phyloP scores from a whole-genome alignment of 1,140 invertebrate species.

The Nomia melanderi region DNA sequence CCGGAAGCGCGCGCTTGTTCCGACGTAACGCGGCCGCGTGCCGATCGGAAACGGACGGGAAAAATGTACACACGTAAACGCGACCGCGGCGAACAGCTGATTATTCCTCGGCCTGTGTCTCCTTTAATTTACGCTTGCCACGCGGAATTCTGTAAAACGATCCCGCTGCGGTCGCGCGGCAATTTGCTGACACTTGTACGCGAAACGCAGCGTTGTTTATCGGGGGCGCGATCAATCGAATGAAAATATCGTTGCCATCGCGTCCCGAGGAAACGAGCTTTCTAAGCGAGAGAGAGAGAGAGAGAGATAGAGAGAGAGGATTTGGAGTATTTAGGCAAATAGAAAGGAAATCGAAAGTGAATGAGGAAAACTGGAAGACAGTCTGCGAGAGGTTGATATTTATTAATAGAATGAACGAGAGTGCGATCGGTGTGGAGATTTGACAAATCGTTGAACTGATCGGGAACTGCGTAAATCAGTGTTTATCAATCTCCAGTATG shows the following conservation, averaged over 20 bases:
- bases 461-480: too few relatives aligned
- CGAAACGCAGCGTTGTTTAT: too few relatives aligned
- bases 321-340: too few relatives aligned
- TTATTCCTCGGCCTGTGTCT: neutral
- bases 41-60: neutral
- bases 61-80: neutral
- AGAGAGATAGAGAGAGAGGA: too few relatives aligned
- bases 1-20: neutral
- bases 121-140: neutral
- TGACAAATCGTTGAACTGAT: too few relatives aligned
- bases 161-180: neutral
- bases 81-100: neutral
- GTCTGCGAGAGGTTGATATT: too few relatives aligned
- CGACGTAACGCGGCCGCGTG: neutral
- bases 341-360: too few relatives aligned
- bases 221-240: neutral
- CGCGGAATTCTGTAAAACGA: constrained; percentile 37
- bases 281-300: neutral
- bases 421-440: too few relatives aligned
- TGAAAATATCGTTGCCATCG: neutral
- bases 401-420: too few relatives aligned
- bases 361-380: too few relatives aligned
- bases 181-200: neutral
- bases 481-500: too few relatives aligned
- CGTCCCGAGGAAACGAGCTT: too few relatives aligned